Evolutionary conservation across 2,797 vertebrate genomes (phyloP).

Genomic region (Babyrousa celebensis): DNA sequence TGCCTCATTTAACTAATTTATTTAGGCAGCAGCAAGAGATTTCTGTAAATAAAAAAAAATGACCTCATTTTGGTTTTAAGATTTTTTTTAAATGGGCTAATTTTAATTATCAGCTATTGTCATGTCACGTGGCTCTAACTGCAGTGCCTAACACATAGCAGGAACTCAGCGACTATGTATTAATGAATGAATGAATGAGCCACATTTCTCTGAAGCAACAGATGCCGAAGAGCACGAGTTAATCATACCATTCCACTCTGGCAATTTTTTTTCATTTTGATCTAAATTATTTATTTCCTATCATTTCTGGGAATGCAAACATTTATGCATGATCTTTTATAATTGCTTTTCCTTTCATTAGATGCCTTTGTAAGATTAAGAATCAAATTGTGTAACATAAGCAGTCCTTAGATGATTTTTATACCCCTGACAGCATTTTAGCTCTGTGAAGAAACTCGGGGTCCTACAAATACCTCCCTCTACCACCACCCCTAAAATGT

Average conservation of each 20-base stretch:
- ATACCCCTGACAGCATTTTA: not conserved
- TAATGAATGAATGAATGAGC: not conserved
- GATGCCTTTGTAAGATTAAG: conserved; percentile 6
- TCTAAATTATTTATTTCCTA: conserved; percentile 56
- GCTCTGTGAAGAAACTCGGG: not conserved
- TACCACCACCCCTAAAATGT: not conserved
- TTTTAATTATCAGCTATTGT: conserved; percentile 40
- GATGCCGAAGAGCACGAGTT: not conserved
- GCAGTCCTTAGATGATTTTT: not conserved
- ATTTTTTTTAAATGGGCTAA: conserved; percentile 30
- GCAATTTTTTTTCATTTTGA: conserved; percentile 23
- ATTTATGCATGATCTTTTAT: not conserved
- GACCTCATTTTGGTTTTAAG: conserved; percentile 34
- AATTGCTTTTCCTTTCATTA: conserved; percentile 8
- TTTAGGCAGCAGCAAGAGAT: conserved; percentile 81
- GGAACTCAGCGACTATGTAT: not conserved
- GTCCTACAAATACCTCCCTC: not conserved
- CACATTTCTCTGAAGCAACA: not conserved
- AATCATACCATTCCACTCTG: not conserved
- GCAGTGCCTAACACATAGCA: not conserved
- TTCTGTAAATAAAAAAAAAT: conserved; percentile 53
- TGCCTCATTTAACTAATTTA: conserved; percentile 82
- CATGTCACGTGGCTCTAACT: not conserved
- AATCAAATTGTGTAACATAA: not conserved
- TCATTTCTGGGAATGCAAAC: conserved; percentile 46